Base-by-base conservation (phyloP, 2,888 invertebrate genomes). In the Brassicogethes aeneus region DNA sequence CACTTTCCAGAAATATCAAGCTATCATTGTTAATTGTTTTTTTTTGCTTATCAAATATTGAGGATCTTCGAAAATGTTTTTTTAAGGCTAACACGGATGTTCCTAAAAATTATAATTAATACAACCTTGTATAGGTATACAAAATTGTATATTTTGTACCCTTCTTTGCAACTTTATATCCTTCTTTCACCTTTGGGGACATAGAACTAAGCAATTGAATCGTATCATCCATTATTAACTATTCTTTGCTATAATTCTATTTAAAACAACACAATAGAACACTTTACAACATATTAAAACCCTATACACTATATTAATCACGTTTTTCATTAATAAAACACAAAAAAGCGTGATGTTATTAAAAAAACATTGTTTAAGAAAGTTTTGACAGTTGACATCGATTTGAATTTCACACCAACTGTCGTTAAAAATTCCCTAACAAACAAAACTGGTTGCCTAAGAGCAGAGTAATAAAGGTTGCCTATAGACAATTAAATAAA, bases 51-150 rank as follows among this genome's bases (percentile, higher is more conserved):
- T 63, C 55, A 41, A 51, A 52, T 10, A 54, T 41, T 15, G 54
- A 50, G 15, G 61, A 64, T 43, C 55, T 52, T 44, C 62, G 51
- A 32, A 65, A 47, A 43, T 59, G 52, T 40, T 54, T 60, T 44
- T 54, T 64, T 34, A 62, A 44, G 15, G 62, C 57, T 41, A 65
- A 53, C 45, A 52, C 53, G 17, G 57, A 54, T 16, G 57, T 56
- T 36, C 48, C 61, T 62, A 41, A 36, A 56, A 55, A 41, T 33
- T 10, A 33, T 30, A 16, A 29, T 34, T 3, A n/a, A 15, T 17
- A n/a, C 32, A 35, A 39, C 13, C 14, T 16, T 36, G 7, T 39
- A 30, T 40, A 39, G 35, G 37, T 8, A 5, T 17, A n/a, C n/a
- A n/a, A n/a, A 7, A n/a, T 16, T 17, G 16, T 36, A 5, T 2